Base-by-base conservation (phyloP, 2,888 invertebrate species). In the Tanytarsus gracilentus region DNA sequence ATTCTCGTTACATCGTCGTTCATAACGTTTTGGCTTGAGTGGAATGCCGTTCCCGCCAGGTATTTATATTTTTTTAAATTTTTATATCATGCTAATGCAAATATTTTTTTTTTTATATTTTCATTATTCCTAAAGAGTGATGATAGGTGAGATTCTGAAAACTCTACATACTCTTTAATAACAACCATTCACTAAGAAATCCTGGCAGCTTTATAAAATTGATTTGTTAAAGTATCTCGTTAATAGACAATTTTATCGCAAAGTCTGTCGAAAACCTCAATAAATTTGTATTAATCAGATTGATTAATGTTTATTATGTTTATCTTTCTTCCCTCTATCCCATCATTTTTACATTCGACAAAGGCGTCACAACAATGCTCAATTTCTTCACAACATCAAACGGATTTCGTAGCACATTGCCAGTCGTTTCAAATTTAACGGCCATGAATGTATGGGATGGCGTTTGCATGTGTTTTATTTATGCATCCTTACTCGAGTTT, bases 401-500 rank as follows among this genome's bases (percentile, higher is more conserved):
- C 73, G 89, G 90, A 69, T 91, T 91, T 77, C 86, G 91, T 70
- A 88, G 89, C 68, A 93, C 92, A 56, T 78, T 94, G 70, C 94
- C 94, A 21, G 93, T 94, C 67, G 94, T 94, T 64, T 93, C 93
- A 60, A 93, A 94, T 75, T 76, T 94, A 68, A 92, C 92, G 61
- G 94, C 94, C 48, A 94, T 94, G 93, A 94, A 94, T 77, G 90
- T 94, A 56, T 94, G 94, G 94, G 94, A 94, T 73, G 93, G 93
- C 63, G 94, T 94, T 65, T 93, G 93, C 75, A 93, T 93, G 93
- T 93, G 92, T 76, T 94, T 94, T 80, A 94, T 94, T 74, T 94
- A 94, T 78, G 93, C 93, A 62, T 92, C 92, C 58, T 81, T 94
- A 62, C 80, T 94, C 68, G 94, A 94, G 76, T 94, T 94, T 75